Evolutionary conservation across 64 coral and sea anemone genomes (phyloP).

Genomic region (Actinia tenebrosa): DNA sequence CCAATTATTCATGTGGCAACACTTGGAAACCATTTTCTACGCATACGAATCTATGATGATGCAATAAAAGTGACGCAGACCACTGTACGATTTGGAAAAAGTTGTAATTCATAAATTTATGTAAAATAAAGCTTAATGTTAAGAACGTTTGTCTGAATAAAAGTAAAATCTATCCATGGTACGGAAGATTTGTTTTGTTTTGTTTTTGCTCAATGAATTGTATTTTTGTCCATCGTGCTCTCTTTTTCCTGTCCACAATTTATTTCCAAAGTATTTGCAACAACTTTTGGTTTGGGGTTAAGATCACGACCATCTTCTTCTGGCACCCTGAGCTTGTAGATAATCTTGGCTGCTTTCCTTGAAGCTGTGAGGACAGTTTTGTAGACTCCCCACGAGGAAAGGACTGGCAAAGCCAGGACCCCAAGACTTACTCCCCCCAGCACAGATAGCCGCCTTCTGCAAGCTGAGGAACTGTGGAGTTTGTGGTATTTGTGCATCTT

Average conservation of each 20-base stretch:
- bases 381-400: slow-evolving; percentile 16
- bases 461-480: neutral
- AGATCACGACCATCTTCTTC: neutral
- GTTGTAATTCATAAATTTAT: too few species aligned
- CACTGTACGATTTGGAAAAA: too few species aligned
- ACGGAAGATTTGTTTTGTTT: too few species aligned
- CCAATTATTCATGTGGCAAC: too few species aligned
- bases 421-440: neutral
- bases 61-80: too few species aligned
- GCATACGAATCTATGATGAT: too few species aligned
- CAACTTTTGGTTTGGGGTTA: neutral
- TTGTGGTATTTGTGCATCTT: neutral
- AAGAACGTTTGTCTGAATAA: too few species aligned
- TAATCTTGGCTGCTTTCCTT: neutral
- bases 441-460: neutral
- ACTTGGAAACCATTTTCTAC: too few species aligned
- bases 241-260: neutral
- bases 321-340: neutral
- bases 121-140: too few species aligned
- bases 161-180: too few species aligned
- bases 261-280: neutral
- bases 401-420: neutral
- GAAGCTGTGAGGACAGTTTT: neutral
- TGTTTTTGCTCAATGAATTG: too few species aligned
- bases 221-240: too few species aligned